Conservation (phyloP, 2,797 vertebrate species). For the Coregonus suidteri region DNA sequence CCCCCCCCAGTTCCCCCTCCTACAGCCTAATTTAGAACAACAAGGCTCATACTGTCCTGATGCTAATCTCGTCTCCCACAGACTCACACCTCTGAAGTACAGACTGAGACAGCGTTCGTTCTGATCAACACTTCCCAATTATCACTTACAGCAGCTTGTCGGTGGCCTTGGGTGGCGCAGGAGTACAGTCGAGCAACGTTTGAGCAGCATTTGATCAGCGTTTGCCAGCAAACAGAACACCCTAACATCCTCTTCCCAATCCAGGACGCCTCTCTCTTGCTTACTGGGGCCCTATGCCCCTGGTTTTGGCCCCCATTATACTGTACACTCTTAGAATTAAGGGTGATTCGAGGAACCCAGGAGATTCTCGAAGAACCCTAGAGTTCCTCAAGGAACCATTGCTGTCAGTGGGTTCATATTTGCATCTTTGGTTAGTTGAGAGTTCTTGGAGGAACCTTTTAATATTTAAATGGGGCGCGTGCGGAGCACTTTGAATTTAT, state of each 20-base stretch:
- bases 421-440: no score
- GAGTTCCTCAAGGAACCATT: no score
- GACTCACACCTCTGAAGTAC: constrained; percentile 35
- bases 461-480: no score
- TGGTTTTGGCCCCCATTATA: not conserved
- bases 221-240: not conserved
- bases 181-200: not conserved
- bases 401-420: no score
- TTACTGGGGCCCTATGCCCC: not conserved
- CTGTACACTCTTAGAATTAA: not conserved
- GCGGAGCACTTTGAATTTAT: no score
- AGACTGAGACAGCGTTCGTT: constrained; percentile 17
- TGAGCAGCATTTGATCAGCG: no score
- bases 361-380: no score
- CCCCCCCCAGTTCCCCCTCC: no score
- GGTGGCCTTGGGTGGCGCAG: not conserved
- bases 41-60: not conserved
- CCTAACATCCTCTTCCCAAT: not conserved
- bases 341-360: no score
- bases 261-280: not conserved
- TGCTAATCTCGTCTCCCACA: constrained; percentile 23
- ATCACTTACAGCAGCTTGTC: constrained; percentile 44
- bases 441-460: no score
- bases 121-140: constrained; percentile 66
- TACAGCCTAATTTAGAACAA: not conserved